Base-by-base conservation (phyloP, 2,888 invertebrate genomes). In the Platerodrilus igneus region DNA sequence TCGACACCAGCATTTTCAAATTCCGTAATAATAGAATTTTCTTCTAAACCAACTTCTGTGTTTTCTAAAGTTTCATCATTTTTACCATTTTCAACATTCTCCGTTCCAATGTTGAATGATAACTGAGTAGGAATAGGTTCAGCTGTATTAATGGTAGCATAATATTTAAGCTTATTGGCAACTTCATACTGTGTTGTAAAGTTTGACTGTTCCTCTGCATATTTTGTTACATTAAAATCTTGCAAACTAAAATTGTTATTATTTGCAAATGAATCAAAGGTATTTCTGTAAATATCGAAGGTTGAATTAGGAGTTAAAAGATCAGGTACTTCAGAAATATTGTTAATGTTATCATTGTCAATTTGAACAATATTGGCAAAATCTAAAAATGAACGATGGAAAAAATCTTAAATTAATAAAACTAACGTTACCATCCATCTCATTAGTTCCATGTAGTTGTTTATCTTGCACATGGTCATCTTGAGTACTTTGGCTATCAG, bases 111-210 rank as follows among this genome's bases (percentile, higher is more conserved):
- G 39, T 68, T 67, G 45, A 60, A 69, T 1, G 67, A 62, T 20
- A 67, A 50, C 39, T 69, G 67, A 3, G 64, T 62, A 3, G 61
- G 61, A 29, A 67, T 57, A n/a, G 66, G 63, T 51, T 68, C 68
- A 0, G 67, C 60, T n/a, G 63, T 64, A 45, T 65, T 65, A 8
- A 69, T 64, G 3, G 69, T 67, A 1, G 69, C 69, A 47, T 68
- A 69, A 50, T 66, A 62, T 47, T 68, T 68, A 11, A 68, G 50
- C 18, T 63, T 59, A 43, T 67, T 67, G 3, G 65, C 66, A 25
- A 46, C 39, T 53, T 67, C 67, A 39, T 63, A 68, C 38, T 60
- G 47, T 4, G 55, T 50, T 22, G 52, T 52, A 8, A 57, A 37
- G 47, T 62, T 59, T 17, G 58, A 57, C 52, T 64, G 56, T 3